These are phyloP conservation scores for Tenrec ecaudatus DNA, from an alignment of 2,113 vertebrate genomes.

Conservation along the genomic window DNA sequence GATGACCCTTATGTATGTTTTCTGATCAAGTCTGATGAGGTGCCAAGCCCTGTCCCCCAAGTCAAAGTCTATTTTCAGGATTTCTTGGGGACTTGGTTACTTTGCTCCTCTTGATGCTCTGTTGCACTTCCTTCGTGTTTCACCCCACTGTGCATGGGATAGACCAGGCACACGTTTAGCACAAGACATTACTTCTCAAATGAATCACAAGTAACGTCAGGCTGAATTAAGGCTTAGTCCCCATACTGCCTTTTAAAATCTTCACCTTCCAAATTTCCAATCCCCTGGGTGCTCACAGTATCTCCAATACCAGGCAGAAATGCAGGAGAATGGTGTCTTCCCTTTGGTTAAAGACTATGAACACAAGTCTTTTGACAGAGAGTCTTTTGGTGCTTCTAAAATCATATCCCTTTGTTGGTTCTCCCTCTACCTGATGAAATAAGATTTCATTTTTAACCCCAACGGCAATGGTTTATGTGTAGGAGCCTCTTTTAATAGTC, in stretches of 20 bases:
- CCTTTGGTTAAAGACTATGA: neutral
- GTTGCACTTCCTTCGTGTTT: no score
- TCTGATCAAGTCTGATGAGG: no score
- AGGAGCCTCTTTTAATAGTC: neutral
- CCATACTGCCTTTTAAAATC: neutral
- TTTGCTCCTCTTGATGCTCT: no score
- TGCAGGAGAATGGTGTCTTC: neutral
- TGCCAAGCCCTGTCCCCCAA: no score
- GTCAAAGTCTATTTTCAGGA: no score
- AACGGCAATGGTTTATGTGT: neutral
- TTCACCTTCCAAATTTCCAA: fast-evolving
- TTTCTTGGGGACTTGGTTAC: no score
- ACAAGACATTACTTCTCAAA: neutral
- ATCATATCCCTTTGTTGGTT: neutral
- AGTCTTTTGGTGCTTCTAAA: neutral
- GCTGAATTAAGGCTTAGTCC: neutral
- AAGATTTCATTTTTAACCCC: neutral
- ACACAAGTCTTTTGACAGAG: neutral
- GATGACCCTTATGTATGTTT: no score
- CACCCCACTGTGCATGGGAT: no score
- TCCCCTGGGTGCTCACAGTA: fast-evolving
- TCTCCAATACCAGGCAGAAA: neutral
- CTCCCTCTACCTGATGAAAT: neutral
- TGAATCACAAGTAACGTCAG: neutral
- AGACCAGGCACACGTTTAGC: no score